phyloP scores from a whole-genome alignment of 2,113 vertebrate species.

The Epinephelus fuscoguttatus region DNA sequence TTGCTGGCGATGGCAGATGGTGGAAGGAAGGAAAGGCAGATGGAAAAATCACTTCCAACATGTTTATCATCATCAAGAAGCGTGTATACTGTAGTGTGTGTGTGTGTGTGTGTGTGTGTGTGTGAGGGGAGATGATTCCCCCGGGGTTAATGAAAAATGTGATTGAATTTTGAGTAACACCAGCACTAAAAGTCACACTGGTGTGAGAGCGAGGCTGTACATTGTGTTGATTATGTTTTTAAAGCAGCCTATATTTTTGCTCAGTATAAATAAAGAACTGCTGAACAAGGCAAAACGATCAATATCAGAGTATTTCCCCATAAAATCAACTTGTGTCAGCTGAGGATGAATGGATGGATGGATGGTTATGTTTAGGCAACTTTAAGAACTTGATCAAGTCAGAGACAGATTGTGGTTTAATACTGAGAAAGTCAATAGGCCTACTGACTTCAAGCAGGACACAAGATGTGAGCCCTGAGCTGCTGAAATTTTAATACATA shows the following conservation, averaged over 20 bases:
- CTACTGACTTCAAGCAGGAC: neutral
- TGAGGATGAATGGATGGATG: neutral
- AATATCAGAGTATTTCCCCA: too few species aligned
- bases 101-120: constrained; percentile 24
- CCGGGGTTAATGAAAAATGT: constrained; percentile 59
- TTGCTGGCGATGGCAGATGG: constrained; percentile 72
- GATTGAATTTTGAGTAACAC: constrained; percentile 52
- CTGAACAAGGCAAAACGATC: too few species aligned
- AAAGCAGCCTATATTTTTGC: neutral
- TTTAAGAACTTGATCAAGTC: neutral
- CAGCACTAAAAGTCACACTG: neutral
- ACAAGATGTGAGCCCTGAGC: neutral
- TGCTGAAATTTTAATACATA: neutral
- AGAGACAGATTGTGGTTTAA: neutral
- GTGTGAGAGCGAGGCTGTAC: constrained; percentile 1
- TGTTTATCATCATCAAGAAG: constrained; percentile 70
- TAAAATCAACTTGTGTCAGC: too few species aligned
- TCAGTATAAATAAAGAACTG: neutral
- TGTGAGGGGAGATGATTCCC: constrained; percentile 28
- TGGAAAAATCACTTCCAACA: constrained; percentile 75
- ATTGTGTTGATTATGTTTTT: neutral
- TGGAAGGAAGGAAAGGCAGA: constrained; percentile 74
- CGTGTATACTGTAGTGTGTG: neutral
- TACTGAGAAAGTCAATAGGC: neutral
- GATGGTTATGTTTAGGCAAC: neutral